Base-by-base conservation (phyloP, 1,140 invertebrate genomes). In the Temnothorax longispinosus region DNA sequence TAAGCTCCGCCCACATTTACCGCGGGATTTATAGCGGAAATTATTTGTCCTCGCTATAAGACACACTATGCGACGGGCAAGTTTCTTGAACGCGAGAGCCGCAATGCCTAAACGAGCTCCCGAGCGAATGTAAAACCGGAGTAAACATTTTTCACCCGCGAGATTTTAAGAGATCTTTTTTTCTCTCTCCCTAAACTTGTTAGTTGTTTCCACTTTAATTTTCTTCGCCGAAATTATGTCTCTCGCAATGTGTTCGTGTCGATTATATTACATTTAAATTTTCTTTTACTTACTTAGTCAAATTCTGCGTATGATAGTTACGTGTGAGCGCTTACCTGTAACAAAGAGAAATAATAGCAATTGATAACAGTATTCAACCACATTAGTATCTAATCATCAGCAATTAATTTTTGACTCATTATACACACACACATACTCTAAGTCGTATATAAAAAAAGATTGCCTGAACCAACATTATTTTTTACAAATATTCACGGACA, bases 1-100 rank as follows among this genome's bases (percentile, higher is more conserved):
- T 89, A 89, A 90, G 56, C 74, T 1, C 71, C 52, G 41, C 41
- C 60, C 50, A 54, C 44, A 64, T 86, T 86, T 74, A 76, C 64
- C 75, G 60, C 58, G 32, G 21, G 44, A 76, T 86, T 85, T 88
- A 62, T 62, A 56, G 62, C 58, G 41, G 56, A 82, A 84, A 87
- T 85, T 85, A 85, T 74, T 56, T 78, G 75, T 85, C 81, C 50
- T 41, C 54, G 80, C 41, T 47, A 84, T 47, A 84, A 84, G 80
- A 84, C 69, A 71, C 69, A 47, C 27, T 18, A 15, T 27, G 44
- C 15, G 7, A 54, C 18, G 50, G 38, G 41, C 47, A 35, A 71
- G 47, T 76, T 81, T 56, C 32, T 72, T 58, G 8, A 69, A 86
- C 47, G 62, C 74, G 15, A 75, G 15, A 75, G 15, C 41, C 11